phyloP scores from a whole-genome alignment of 2,797 vertebrate species.

The Taenioides sp. region DNA sequence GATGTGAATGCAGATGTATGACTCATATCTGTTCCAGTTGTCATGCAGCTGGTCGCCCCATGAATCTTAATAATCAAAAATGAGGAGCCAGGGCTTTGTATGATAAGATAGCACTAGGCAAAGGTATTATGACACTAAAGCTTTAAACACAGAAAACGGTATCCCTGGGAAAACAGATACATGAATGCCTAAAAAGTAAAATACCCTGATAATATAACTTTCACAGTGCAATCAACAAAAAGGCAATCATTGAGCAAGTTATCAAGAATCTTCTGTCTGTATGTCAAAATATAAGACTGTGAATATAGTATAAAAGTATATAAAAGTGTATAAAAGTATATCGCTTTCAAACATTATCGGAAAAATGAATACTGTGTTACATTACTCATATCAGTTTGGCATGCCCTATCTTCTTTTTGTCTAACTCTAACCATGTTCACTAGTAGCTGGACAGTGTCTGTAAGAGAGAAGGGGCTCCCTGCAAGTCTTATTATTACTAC shows the following conservation, averaged over 20 bases:
- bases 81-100: slow-evolving; percentile 55
- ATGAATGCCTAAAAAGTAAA: neutral
- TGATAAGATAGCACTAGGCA: slow-evolving; percentile 39
- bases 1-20: slow-evolving; percentile 71
- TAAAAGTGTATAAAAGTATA: too few relatives aligned
- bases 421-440: neutral
- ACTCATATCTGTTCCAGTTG: slow-evolving; percentile 70
- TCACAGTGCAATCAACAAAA: neutral
- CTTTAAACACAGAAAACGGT: neutral
- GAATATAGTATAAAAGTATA: neutral
- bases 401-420: neutral
- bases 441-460: neutral
- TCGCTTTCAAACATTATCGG: too few relatives aligned
- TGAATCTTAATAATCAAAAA: slow-evolving; percentile 76
- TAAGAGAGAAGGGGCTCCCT: neutral
- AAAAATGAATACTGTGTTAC: too few relatives aligned
- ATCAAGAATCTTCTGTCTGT: neutral
- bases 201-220: neutral
- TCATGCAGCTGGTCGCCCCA: slow-evolving; percentile 62
- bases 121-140: neutral
- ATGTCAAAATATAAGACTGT: neutral
- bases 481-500: neutral
- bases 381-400: too few relatives aligned
- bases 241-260: neutral
- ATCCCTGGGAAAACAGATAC: neutral